A percentile compares a stretch with the other conserved stretches of the same genome.
phyloP scores from a whole-genome alignment of 1,140 invertebrate species.

The Trachymyrmex cornetzi region DNA sequence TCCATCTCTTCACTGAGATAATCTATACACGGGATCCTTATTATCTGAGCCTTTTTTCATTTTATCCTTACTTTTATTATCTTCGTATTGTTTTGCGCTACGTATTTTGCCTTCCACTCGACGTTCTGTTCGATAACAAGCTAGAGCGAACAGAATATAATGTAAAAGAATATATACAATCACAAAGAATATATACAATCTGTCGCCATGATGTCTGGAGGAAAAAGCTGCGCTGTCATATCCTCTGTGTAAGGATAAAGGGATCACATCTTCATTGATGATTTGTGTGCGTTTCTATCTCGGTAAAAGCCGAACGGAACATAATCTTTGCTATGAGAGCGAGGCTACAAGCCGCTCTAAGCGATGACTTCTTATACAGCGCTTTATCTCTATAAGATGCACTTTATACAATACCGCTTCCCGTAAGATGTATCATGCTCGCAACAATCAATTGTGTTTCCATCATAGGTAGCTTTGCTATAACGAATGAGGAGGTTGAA shows the following conservation, averaged over 20 bases:
- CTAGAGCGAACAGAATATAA: constrained; percentile 26
- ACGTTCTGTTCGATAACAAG: constrained; percentile 44
- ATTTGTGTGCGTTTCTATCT: constrained; percentile 53
- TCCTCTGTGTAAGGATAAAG: constrained; percentile 25
- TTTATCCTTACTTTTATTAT: constrained; percentile 53
- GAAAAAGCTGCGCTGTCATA: constrained; percentile 63
- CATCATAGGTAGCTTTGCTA: constrained; percentile 7
- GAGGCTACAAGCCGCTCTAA: constrained; percentile 1
- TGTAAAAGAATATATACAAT: too few species aligned
- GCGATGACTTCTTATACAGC: constrained; percentile 13
- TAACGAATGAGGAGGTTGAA: constrained; percentile 50
- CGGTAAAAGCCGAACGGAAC: constrained; percentile 54
- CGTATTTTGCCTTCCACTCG: background rate
- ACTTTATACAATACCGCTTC: background rate
- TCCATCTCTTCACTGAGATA: background rate
- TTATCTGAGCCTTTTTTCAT: constrained; percentile 19
- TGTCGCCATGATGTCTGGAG: constrained; percentile 46
- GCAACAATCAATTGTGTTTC: constrained; percentile 24
- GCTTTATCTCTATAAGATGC: background rate
- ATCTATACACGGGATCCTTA: constrained; percentile 19
- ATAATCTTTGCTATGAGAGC: constrained; percentile 22
- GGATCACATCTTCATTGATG: constrained; percentile 45
- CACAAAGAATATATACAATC: constrained; percentile 12
- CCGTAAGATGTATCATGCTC: background rate
- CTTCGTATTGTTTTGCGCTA: constrained; percentile 51